These are phyloP conservation scores for Callocephalon fimbriatum DNA, from an alignment of 2,113 vertebrate species.

Conservation along the genomic window DNA sequence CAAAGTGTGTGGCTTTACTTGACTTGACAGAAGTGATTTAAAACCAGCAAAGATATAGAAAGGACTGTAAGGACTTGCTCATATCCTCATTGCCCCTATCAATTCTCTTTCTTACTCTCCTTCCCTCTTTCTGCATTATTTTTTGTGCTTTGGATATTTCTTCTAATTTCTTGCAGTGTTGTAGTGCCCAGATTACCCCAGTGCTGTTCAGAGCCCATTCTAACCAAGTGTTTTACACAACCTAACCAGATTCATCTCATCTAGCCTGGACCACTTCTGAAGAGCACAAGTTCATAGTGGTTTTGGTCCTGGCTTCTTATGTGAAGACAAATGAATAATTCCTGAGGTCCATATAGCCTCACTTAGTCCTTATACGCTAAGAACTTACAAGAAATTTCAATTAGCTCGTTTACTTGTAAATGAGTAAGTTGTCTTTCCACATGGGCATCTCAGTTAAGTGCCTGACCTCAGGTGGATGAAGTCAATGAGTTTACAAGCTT, in stretches of 20 bases:
- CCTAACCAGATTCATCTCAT: neutral
- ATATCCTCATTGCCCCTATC: neutral
- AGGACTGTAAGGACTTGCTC: neutral
- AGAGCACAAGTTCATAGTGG: fast-evolving
- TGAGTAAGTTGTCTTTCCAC: neutral
- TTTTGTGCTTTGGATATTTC: neutral
- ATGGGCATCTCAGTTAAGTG: neutral
- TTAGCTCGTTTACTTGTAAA: neutral
- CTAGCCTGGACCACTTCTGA: neutral
- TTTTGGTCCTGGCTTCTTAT: neutral
- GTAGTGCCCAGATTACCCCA: neutral
- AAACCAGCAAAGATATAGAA: neutral
- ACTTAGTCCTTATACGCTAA: neutral
- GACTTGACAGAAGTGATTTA: neutral
- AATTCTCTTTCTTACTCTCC: neutral
- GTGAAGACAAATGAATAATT: neutral
- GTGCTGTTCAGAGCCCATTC: neutral
- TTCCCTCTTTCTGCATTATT: neutral
- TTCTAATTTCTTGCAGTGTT: neutral
- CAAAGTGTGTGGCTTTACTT: neutral
- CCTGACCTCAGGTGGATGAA: neutral
- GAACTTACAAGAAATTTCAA: neutral
- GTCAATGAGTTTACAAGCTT: neutral
- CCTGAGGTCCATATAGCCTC: neutral
- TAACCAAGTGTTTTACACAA: neutral